Evolutionary conservation across 2,888 invertebrate species (phyloP).

Genomic region (Amiota mariae): DNA sequence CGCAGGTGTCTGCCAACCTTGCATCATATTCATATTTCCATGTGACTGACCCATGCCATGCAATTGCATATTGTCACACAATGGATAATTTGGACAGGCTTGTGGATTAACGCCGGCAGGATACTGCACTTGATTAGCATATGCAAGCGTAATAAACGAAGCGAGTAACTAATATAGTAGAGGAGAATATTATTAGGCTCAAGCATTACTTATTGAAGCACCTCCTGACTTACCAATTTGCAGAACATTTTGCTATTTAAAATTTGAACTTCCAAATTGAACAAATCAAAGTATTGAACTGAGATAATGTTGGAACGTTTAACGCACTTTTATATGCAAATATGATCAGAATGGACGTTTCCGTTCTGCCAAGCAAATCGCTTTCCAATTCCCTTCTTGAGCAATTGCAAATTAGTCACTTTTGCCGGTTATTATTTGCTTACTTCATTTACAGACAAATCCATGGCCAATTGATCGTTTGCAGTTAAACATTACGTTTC

Average conservation of each 20-base stretch:
- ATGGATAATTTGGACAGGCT: conserved; percentile 71
- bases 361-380: no score
- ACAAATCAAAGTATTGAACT: background rate
- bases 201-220: no score
- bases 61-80: conserved; percentile 67
- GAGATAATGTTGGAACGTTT: background rate
- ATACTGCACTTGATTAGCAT: conserved; percentile 46
- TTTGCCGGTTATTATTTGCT: no score
- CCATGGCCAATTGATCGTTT: no score
- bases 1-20: background rate
- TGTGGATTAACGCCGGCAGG: conserved; percentile 70
- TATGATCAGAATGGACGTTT: no score
- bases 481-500: no score
- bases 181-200: background rate
- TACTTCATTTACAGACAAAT: no score
- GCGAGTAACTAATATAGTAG: background rate
- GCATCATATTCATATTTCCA: background rate
- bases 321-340: no score
- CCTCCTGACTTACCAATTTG: background rate
- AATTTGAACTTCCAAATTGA: background rate
- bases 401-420: no score
- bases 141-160: background rate
- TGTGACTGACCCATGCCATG: background rate
- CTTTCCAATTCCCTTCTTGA: no score
- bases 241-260: background rate